These are phyloP conservation scores for Cheirogaleus medius DNA, from an alignment of 2,113 vertebrate species.

Conservation along the genomic window DNA sequence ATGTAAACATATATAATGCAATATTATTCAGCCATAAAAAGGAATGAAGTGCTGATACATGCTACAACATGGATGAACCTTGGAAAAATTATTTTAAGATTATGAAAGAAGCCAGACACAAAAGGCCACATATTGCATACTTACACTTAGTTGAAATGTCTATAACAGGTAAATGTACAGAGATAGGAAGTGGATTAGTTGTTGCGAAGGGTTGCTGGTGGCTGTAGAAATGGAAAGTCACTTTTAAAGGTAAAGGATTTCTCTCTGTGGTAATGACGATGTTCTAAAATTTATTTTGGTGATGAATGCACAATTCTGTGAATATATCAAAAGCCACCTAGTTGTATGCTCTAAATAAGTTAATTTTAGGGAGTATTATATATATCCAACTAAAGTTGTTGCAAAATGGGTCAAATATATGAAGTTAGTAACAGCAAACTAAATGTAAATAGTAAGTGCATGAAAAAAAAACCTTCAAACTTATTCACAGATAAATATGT, in stretches of 20 bases:
- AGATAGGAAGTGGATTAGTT: neutral
- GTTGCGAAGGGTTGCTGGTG: neutral
- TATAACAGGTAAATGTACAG: neutral
- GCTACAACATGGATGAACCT: neutral
- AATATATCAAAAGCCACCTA: neutral
- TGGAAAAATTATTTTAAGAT: neutral
- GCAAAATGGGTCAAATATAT: neutral
- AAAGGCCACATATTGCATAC: neutral
- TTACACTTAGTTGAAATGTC: neutral
- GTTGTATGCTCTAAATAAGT: neutral
- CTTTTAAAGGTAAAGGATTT: neutral
- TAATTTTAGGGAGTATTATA: neutral
- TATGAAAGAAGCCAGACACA: neutral
- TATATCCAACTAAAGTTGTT: neutral
- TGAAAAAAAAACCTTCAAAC: neutral
- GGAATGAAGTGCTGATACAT: neutral
- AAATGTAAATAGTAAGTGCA: neutral
- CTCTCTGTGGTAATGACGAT: neutral
- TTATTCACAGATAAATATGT: neutral
- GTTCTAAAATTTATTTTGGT: neutral
- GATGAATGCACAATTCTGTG: neutral
- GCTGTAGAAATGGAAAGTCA: neutral
- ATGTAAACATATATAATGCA: neutral
- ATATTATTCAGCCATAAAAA: neutral
- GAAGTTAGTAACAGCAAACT: neutral